Base-by-base conservation (phyloP, 2,113 vertebrate genomes). In the Podarcis muralis region DNA sequence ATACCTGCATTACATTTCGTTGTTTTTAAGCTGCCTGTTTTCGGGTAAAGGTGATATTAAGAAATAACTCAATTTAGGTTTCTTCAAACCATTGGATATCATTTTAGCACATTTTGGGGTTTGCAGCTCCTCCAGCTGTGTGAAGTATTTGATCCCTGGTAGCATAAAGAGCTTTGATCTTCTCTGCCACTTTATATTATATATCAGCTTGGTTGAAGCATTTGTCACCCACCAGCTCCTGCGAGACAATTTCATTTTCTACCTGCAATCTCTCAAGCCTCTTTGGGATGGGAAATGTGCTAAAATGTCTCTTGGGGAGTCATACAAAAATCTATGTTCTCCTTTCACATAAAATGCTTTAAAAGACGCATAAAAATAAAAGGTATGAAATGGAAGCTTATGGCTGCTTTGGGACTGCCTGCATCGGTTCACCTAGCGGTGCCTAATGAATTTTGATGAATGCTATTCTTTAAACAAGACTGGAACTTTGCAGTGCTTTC, bases 201-300 rank as follows among this genome's bases (percentile, higher is more conserved):
- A 12, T 15, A 25, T 72, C 81, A 77, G 1, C 9, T 57, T 87
- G 18, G 3, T 68, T 57, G 25, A 62, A 81, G 3, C 20, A 59
- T 76, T 88, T 89, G 25, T 76, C n/a, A 23, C 27, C 32, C n/a
- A 15, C 48, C 40, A 76, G 30, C 13, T 78, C 35, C 69, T 87
- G 53, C 53, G 71, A 79, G 81, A 84, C 76, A 35, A 86, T 84
- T 88, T n/a, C 25, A 65, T 84, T 92, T 93, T 88, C 65, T 66
- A 43, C 8, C 22, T 62, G 59, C 11, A 1, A 30, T 86, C n/a
- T 86, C 72, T 75, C 20, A 88, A 40, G 48, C 23, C 35, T 15
- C 30, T 81, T 25, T 88, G 16, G 7, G 48, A 15, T 83, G 25
- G 3, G 6, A 90, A 81, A n/a, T 69, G 23, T 1, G 20, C 11